A percentile compares a stretch with the other conserved stretches of the same genome.
phyloP scores from a whole-genome alignment of 2,888 invertebrate species.

The Automeris io region DNA sequence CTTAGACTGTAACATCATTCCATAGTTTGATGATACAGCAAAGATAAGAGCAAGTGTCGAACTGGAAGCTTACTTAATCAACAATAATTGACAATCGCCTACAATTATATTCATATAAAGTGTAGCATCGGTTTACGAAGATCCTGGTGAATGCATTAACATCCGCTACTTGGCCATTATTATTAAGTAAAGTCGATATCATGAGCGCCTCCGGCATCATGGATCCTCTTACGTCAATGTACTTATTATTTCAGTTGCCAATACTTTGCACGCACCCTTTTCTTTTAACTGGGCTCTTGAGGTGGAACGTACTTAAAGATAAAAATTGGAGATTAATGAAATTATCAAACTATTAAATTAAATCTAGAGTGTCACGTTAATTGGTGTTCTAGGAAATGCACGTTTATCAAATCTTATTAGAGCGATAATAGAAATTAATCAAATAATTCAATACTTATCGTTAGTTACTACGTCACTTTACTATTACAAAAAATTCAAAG shows the following conservation, averaged over 20 bases:
- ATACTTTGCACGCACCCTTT: slow-evolving; percentile 21
- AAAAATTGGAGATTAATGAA: not conserved
- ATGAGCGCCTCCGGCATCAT: slow-evolving; percentile 37
- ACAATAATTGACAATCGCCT: too few species aligned
- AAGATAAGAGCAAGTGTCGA: too few species aligned
- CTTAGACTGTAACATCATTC: too few species aligned
- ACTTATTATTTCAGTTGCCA: slow-evolving; percentile 14
- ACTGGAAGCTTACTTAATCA: too few species aligned
- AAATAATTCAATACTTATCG: too few species aligned
- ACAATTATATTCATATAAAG: slow-evolving; percentile 51
- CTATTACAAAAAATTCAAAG: too few species aligned
- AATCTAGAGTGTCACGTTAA: not conserved
- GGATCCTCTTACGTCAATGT: slow-evolving; percentile 35
- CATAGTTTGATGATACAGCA: too few species aligned
- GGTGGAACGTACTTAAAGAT: slow-evolving; percentile 1
- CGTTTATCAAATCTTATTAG: too few species aligned
- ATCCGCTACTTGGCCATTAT: slow-evolving; percentile 30
- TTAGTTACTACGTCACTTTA: too few species aligned
- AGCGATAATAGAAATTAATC: too few species aligned
- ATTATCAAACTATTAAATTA: not conserved
- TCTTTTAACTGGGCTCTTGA: slow-evolving; percentile 5
- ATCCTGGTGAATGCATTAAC: slow-evolving; percentile 20
- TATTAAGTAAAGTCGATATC: slow-evolving; percentile 34
- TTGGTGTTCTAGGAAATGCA: too few species aligned
- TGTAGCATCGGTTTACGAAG: slow-evolving; percentile 35